Evolutionary conservation across 1,140 invertebrate species (phyloP), one percentile per base, ranked within the genome.

Genomic region (Apis dorsata): DNA sequence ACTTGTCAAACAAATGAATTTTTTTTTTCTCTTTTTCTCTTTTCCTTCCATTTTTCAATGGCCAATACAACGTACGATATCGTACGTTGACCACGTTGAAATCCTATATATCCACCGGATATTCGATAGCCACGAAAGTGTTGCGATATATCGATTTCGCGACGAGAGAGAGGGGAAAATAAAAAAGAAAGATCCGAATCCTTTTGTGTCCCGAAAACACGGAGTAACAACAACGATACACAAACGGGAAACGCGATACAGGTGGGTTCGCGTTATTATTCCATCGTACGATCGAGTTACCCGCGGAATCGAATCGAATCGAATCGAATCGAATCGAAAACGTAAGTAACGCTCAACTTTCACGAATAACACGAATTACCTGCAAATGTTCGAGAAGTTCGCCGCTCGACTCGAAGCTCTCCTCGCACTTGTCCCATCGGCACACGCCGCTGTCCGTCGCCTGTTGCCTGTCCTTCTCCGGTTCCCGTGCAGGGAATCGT

Each of bases 301-400:
- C 13, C 13, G 11, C 21, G 57, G 17, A 10, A 21, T 28, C 21
- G 59, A 53, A 53, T 12, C 10, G 13, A 53, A 53, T 53, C 53
- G 13, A 53, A 2, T 34, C 1, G 34, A 34, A 34, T 34, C 2
- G 34, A 34, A 34, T 34, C 1, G 51, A 53, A 12, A 53, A 53
- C 12, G 12, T 53, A 28, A 44, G 28, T 2, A 34, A 34, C 28
- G 28, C 28, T 34, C 28, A 2, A 3, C 34, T 34, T 34, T 34
- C 34, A 24, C 24, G 24, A 24, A 24, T 24, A 24, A 24, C 24
- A 24, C 24, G 2, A 34, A 34, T 34, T 34, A 97, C 97, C 95
- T 98, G 97, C 90, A 99, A 95, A 94, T 99, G 98, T 93, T 98
- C 98, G 87, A 98, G 94, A 82, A 99, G 96, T 91, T 96, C 96